phyloP scores from a whole-genome alignment of 2,888 invertebrate species.

The Drosophila quasianomalipes region DNA sequence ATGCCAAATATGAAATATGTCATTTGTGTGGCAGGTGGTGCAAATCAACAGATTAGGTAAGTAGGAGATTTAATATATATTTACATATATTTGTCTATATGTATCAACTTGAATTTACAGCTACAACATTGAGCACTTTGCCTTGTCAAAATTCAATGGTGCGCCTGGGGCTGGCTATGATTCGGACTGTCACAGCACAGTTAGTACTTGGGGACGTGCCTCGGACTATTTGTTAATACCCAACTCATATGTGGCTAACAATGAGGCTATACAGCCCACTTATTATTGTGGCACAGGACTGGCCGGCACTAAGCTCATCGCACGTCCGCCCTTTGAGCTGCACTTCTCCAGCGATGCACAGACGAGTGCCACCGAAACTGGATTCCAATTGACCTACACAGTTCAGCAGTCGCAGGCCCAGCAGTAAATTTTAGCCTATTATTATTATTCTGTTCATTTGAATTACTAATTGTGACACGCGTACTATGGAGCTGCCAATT shows the following conservation, averaged over 20 bases:
- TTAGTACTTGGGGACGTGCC: constrained; percentile 85
- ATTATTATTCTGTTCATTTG: constrained; percentile 45
- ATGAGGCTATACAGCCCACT: constrained; percentile 64
- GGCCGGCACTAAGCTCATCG: constrained; percentile 66
- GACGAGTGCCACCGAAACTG: constrained; percentile 62
- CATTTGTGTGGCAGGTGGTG: constrained; percentile 87
- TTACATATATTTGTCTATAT: neutral
- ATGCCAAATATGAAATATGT: constrained; percentile 88
- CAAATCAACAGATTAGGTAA: constrained; percentile 67
- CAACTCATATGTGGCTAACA: constrained; percentile 85
- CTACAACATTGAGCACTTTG: constrained; percentile 63
- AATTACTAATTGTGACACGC: constrained; percentile 60
- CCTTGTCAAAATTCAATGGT: constrained; percentile 54
- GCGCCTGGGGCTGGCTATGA: constrained; percentile 83
- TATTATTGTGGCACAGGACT: constrained; percentile 78
- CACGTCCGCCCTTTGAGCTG: constrained; percentile 88
- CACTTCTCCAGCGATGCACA: constrained; percentile 87
- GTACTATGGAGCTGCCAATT: constrained; percentile 16
- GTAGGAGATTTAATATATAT: neutral
- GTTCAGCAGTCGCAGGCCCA: constrained; percentile 38
- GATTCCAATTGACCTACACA: constrained; percentile 66
- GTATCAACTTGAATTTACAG: constrained; percentile 15
- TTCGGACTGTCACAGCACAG: constrained; percentile 87
- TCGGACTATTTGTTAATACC: constrained; percentile 87
- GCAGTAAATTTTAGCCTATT: constrained; percentile 38